Percentiles rank a stretch among this genome's conserved stretches.
Evolutionary conservation across 2,888 invertebrate genomes (phyloP).

Genomic region (Deroplatys truncata): DNA sequence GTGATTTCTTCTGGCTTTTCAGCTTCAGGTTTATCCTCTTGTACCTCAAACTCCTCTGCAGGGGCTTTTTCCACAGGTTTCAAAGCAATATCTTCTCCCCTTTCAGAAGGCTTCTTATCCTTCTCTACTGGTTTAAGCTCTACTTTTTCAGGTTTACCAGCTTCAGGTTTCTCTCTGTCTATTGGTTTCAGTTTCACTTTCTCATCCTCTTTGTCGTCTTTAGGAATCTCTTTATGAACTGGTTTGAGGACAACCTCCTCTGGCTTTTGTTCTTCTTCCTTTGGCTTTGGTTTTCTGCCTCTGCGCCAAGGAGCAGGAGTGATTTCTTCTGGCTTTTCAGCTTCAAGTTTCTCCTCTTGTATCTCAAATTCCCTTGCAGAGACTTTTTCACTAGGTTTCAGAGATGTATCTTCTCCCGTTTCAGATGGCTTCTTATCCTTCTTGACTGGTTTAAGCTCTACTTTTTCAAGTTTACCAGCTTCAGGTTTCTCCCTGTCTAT

Average conservation of each 20-base stretch:
- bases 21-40: constrained; percentile 26
- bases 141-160: constrained; percentile 32
- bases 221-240: constrained; percentile 25
- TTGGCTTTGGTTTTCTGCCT: neutral
- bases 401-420: constrained; percentile 29
- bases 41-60: neutral
- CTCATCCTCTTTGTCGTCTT: constrained; percentile 34
- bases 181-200: constrained; percentile 28
- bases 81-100: constrained; percentile 44
- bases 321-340: constrained; percentile 33
- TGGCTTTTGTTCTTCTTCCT: constrained; percentile 32
- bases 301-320: constrained; percentile 30
- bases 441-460: constrained; percentile 17
- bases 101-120: constrained; percentile 45
- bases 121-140: constrained; percentile 26
- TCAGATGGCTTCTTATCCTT: constrained; percentile 14
- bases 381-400: constrained; percentile 30
- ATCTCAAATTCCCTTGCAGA: constrained; percentile 4
- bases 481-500: constrained; percentile 12
- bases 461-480: constrained; percentile 10
- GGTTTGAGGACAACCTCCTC: constrained; percentile 37
- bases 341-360: constrained; percentile 33
- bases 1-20: constrained; percentile 34
- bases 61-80: constrained; percentile 35
- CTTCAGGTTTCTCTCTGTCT: constrained; percentile 27